Evolutionary conservation across 2,113 vertebrate genomes (phyloP), one percentile per base, ranked within the genome.

Genomic region (Tragelaphus buxtoni): DNA sequence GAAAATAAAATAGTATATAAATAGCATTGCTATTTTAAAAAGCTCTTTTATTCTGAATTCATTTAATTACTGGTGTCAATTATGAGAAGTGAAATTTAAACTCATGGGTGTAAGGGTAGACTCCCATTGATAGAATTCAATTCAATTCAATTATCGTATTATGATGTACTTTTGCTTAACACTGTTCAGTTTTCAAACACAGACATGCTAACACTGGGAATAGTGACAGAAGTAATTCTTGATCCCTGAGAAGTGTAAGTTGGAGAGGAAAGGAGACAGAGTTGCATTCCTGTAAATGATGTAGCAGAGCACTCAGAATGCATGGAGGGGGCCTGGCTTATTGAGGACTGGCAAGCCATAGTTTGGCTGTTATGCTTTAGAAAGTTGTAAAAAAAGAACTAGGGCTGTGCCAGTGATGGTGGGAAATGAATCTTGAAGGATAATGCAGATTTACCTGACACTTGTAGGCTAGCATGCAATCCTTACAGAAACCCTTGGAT

Each of bases 1-100:
- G n/a, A 83, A 94, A 93, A 85, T 84, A 92, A 95, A 82, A 86
- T n/a, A 86, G 10, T 18, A n/a, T 18, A 69, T 74, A 63, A 80
- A 84, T 84, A 81, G 39, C 61, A 45, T 35, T 91, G 42, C 16
- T 87, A 42, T 84, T 93, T 77, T 90, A 32, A 95, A 91, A 96
- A 92, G 28, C 32, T 3, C 5, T 13, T 88, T 91, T 82, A 9
- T 65, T 95, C 49, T 95, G 17, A 58, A 80, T 96, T 81, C 24
- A 69, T 79, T 79, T 90, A 91, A 56, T 60, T 86, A 56, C 8
- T 86, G 56, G 60, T 83, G 63, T 13, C 24, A 86, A 22, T 69
- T 55, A 51, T 0, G 58, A 88, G 22, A 91, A 85, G 30, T 30
- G 47, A 76, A 65, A 12, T 88, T 74, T 77, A 76, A 53, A 82